Evolutionary conservation across 2,113 vertebrate species (phyloP).

Genomic region (Pimephales promelas): DNA sequence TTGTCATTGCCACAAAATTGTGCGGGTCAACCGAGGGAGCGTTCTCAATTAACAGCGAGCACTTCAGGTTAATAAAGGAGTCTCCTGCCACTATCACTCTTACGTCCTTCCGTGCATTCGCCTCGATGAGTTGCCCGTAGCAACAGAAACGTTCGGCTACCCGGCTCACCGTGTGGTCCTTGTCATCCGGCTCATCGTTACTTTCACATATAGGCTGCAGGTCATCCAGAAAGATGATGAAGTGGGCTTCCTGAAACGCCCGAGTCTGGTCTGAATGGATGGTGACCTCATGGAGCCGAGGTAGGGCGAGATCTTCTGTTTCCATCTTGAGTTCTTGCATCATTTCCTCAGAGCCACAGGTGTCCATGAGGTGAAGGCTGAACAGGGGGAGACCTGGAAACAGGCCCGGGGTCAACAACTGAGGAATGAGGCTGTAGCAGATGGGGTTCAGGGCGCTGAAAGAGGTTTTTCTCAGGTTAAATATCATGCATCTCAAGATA

Average conservation of each 20-base stretch:
- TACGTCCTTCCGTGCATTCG: slow-evolving; percentile 74
- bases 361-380: slow-evolving; percentile 84
- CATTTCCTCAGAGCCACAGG: slow-evolving; percentile 54
- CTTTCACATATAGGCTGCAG: not conserved
- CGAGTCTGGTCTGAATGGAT: slow-evolving; percentile 71
- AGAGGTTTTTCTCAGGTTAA: not conserved
- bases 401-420: slow-evolving; percentile 77
- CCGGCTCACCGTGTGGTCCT: slow-evolving; percentile 60
- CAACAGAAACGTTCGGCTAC: slow-evolving; percentile 69
- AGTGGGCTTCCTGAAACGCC: slow-evolving; percentile 80
- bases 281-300: slow-evolving; percentile 75
- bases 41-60: slow-evolving; percentile 71
- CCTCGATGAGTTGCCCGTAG: slow-evolving; percentile 82
- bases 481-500: not conserved
- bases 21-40: slow-evolving; percentile 70
- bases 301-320: slow-evolving; percentile 75
- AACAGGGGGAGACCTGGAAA: slow-evolving; percentile 75
- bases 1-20: slow-evolving; percentile 77
- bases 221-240: slow-evolving; percentile 87
- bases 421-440: slow-evolving; percentile 81
- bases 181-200: slow-evolving; percentile 43
- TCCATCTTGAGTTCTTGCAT: slow-evolving; percentile 74
- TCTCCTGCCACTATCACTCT: slow-evolving; percentile 83
- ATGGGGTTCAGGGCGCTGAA: slow-evolving; percentile 78
- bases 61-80: slow-evolving; percentile 81